Base-by-base conservation (phyloP, 1,140 invertebrate genomes). In the Lepidurus couesii region DNA sequence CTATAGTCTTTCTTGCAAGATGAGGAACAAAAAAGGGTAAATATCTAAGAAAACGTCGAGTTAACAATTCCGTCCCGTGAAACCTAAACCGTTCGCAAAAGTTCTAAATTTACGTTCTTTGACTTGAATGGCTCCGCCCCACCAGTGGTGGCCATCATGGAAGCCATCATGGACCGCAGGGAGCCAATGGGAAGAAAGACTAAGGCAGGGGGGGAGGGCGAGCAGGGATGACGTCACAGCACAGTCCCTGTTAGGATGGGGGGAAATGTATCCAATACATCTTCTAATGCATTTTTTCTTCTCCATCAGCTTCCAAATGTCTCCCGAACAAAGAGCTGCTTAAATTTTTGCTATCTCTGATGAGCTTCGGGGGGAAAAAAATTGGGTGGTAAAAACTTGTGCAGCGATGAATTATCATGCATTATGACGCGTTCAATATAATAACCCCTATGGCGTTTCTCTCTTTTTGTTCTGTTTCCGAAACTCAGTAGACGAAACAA, bases 341-440 rank as follows among this genome's bases (percentile, higher is more conserved):
- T 65, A n/a, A 65, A 65, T 65, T 65, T 34, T 65, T 65, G 53
- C 21, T 21, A 21, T 65, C 53, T 65, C 53, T 65, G 21, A 65
- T 65, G 53, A 65, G 53, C 53, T 65, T 65, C n/a, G n/a, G 34
- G 34, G 34, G 34, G 21, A 65, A 21, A 53, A 21, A 65, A 21
- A 21, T 65, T 65, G 53, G 53, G 53, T 65, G 53, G 53, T 21
- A 65, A 65, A 65, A 65, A 65, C 53, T 65, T 4, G 3, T 34
- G 5, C 53, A 16, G 21, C 53, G 21, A 65, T 65, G 53, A 65
- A 65, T 65, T 65, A 65, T 65, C 21, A 65, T 34, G 34, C 34
- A 34, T 34, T 34, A 34, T 34, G 34, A 34, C 34, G 34, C 34
- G 34, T 34, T 34, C 53, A 65, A 16, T 21, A 21, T 65, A 65